Evolutionary conservation across 2,113 vertebrate species (phyloP).

Genomic region (Mellivora capensis): DNA sequence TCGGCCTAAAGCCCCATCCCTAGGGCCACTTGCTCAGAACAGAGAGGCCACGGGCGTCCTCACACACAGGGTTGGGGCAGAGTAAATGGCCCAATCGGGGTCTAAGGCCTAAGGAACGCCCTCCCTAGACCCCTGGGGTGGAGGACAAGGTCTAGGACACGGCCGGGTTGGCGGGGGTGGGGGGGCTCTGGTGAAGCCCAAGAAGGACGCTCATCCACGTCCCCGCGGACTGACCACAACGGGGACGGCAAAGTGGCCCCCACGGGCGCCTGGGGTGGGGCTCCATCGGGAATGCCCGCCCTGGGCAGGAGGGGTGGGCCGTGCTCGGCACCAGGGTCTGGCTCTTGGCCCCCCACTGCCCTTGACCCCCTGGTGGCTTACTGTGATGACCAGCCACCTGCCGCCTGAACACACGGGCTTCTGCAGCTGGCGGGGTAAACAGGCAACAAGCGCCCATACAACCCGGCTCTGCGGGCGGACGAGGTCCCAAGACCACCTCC

Average conservation of each 20-base stretch:
- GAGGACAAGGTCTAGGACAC: neutral
- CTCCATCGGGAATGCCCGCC: neutral
- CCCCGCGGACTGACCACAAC: neutral
- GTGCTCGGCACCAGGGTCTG: neutral
- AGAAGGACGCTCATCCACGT: neutral
- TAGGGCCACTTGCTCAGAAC: neutral
- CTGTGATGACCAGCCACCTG: no score
- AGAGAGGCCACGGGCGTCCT: neutral
- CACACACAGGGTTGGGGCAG: neutral
- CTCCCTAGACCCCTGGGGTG: neutral
- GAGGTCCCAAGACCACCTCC: neutral
- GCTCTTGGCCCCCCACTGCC: no score
- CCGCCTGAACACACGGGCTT: neutral
- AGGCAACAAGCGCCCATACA: neutral
- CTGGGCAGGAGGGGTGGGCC: neutral
- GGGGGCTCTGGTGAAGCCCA: neutral
- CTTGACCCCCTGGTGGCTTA: neutral
- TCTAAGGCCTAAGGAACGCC: neutral
- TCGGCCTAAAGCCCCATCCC: neutral
- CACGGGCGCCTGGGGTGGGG: accelerated
- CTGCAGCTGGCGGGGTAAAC: neutral
- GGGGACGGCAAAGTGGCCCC: accelerated
- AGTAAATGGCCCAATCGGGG: neutral
- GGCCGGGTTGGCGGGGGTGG: accelerated
- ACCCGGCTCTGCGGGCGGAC: neutral